A percentile compares a stretch with the other conserved stretches of the same genome.
phyloP scores from a whole-genome alignment of 2,113 vertebrate genomes.

The Sclerurus mexicanus region DNA sequence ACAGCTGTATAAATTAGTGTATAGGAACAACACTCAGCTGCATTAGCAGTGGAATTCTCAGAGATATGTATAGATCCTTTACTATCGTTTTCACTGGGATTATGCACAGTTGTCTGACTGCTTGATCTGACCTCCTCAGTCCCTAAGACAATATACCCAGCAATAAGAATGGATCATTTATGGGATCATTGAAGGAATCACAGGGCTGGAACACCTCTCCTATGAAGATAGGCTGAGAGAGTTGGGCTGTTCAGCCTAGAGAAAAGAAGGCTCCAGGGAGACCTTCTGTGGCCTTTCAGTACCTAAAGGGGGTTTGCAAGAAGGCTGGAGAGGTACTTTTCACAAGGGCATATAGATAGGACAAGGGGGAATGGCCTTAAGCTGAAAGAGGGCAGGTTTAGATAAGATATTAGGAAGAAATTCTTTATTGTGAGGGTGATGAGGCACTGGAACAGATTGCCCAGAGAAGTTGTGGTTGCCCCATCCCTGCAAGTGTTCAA shows the following conservation, averaged over 20 bases:
- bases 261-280: neutral
- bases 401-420: neutral
- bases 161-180: neutral
- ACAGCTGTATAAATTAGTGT: neutral
- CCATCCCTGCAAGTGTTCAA: neutral
- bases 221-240: neutral
- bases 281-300: neutral
- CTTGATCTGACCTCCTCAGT: neutral
- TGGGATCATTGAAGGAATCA: neutral
- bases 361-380: neutral
- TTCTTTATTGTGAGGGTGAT: neutral
- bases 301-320: neutral
- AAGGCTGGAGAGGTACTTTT: neutral
- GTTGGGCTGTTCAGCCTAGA: neutral
- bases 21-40: neutral
- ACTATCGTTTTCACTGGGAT: neutral
- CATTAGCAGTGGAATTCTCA: neutral
- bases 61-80: neutral
- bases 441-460: neutral
- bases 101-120: neutral
- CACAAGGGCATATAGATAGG: neutral
- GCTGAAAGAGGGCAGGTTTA: neutral
- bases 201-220: neutral
- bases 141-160: neutral
- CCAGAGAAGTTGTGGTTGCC: neutral